Percentiles rank a stretch among this genome's conserved stretches.
Evolutionary conservation across 2,113 vertebrate genomes (phyloP).

Genomic region (Oceanites oceanicus): DNA sequence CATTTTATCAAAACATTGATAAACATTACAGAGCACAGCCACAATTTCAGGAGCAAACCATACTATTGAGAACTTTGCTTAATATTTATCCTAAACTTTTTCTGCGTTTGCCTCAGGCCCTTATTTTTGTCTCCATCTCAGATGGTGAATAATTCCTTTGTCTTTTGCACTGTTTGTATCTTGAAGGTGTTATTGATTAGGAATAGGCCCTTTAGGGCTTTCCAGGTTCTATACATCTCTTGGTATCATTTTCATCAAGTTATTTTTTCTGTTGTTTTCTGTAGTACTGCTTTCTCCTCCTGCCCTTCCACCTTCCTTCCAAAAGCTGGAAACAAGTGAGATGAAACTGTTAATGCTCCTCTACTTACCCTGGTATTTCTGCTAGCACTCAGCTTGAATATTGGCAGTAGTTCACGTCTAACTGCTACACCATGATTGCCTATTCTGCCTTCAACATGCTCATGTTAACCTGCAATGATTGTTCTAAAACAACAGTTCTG

Average conservation of each 20-base stretch:
- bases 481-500: not conserved
- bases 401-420: not conserved
- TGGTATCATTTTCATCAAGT: not conserved
- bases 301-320: not conserved
- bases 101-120: not conserved
- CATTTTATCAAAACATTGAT: not conserved
- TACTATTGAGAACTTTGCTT: not conserved
- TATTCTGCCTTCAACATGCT: not conserved
- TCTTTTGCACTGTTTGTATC: not conserved
- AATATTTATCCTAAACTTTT: not conserved
- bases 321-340: not conserved
- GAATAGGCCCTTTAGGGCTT: not conserved
- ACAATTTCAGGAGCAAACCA: not conserved
- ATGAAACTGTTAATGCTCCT: not conserved
- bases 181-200: not conserved
- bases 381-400: not conserved
- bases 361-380: not conserved
- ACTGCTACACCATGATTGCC: not conserved
- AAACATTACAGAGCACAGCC: not conserved
- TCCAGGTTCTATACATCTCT: not conserved
- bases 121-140: not conserved
- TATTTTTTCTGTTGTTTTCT: not conserved
- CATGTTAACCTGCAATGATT: not conserved
- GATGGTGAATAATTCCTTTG: not conserved
- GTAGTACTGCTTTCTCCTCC: not conserved